These are phyloP conservation scores for Caenorhabditis briggsae DNA, from an alignment of 1,140 invertebrate species.

Conservation along the genomic window DNA sequence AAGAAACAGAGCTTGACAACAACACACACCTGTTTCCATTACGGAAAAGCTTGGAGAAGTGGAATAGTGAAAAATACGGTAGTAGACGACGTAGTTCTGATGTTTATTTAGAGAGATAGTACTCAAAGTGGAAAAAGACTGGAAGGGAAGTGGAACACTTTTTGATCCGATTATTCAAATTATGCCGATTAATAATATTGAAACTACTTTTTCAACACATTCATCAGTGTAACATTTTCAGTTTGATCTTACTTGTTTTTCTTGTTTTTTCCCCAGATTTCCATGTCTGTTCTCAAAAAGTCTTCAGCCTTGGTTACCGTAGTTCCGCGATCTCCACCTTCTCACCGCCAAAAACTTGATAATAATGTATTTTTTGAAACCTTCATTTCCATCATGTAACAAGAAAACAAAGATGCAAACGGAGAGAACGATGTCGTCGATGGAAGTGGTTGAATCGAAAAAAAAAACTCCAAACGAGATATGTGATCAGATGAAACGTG, in stretches of 20 bases:
- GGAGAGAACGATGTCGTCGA: not conserved
- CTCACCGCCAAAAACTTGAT: not conserved
- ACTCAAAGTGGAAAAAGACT: not conserved
- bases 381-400: not conserved
- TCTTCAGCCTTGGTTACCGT: not conserved
- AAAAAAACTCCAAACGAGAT: slow-evolving; percentile 29
- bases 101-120: slow-evolving; percentile 1
- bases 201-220: not conserved
- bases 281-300: too few species aligned
- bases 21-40: slow-evolving; percentile 26
- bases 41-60: not conserved
- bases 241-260: not conserved
- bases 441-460: slow-evolving; percentile 2
- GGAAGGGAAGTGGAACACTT: slow-evolving; percentile 17
- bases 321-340: not conserved
- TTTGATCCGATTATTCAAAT: slow-evolving; percentile 35
- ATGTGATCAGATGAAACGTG: slow-evolving; percentile 26
- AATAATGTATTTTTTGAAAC: not conserved
- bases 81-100: not conserved
- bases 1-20: not conserved
- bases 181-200: not conserved
- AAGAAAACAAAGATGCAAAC: not conserved
- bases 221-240: not conserved
- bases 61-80: not conserved
- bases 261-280: not conserved